A percentile compares a stretch with the other conserved stretches of the same genome.
Conservation (phyloP, 2,113 vertebrate genomes). For the Lontra canadensis region DNA sequence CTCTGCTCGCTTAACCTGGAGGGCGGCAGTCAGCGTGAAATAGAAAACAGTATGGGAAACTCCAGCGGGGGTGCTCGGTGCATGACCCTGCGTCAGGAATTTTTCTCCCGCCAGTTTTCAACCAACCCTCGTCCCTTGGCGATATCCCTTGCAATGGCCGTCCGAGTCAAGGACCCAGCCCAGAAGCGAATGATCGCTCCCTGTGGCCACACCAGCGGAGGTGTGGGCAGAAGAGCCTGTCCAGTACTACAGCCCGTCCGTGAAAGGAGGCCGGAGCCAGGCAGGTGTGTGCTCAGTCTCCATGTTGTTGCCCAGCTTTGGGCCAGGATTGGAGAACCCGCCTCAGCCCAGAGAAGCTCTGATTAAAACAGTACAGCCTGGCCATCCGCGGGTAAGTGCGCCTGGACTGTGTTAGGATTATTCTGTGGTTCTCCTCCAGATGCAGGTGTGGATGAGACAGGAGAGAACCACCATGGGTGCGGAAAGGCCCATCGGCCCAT, state of each 20-base stretch:
- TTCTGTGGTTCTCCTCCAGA: not conserved
- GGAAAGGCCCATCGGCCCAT: not conserved
- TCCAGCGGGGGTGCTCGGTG: not conserved
- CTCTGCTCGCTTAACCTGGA: not conserved
- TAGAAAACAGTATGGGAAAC: not conserved
- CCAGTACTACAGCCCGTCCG: not conserved
- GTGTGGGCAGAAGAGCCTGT: not conserved
- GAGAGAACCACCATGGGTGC: not conserved
- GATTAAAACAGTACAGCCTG: not conserved
- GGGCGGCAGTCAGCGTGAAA: no score
- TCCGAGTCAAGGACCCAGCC: not conserved
- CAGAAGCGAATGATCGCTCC: not conserved
- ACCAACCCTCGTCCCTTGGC: no score
- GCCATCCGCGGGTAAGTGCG: no score
- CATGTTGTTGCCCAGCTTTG: not conserved
- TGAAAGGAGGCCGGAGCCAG: not conserved
- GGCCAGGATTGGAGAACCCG: not conserved
- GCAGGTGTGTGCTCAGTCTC: not conserved
- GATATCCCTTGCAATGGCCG: not conserved
- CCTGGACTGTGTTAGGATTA: not conserved
- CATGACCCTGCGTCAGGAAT: not conserved
- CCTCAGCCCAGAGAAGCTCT: not conserved
- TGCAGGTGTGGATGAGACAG: not conserved
- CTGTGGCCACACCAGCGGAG: accelerated
- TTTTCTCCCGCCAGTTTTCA: not conserved